phyloP scores from a whole-genome alignment of 2,888 invertebrate species.

The Germaria angustata region DNA sequence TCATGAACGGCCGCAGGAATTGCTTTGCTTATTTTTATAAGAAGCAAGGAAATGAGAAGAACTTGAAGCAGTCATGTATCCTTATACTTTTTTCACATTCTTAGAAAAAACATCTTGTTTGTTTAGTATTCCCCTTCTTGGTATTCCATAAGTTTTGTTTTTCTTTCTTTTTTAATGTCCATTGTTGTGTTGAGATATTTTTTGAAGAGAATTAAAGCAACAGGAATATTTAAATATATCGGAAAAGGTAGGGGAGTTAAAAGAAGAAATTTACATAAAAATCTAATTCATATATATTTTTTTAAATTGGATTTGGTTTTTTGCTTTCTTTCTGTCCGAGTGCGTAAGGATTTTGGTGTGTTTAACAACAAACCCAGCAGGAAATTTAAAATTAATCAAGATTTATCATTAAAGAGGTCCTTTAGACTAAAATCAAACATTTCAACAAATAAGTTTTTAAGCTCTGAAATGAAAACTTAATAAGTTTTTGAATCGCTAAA shows the following conservation, averaged over 20 bases:
- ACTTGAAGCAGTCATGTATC: background rate
- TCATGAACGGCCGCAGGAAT: slow-evolving; percentile 35
- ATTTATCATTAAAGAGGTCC: too few relatives aligned
- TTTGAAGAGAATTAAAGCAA: background rate
- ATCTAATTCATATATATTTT: slow-evolving; percentile 68
- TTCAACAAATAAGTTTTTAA: too few relatives aligned
- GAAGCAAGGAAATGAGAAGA: background rate
- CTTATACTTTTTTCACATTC: background rate
- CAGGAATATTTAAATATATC: background rate
- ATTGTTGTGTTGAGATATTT: slow-evolving; percentile 27
- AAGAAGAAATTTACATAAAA: slow-evolving; percentile 70
- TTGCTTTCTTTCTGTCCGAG: background rate
- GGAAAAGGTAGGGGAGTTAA: slow-evolving; percentile 52
- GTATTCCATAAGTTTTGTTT: background rate
- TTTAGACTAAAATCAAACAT: too few relatives aligned
- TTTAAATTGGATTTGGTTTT: slow-evolving; percentile 44
- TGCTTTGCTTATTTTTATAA: background rate
- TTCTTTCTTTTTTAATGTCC: slow-evolving; percentile 11
- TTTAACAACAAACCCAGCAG: background rate
- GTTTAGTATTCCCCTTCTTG: slow-evolving; percentile 26
- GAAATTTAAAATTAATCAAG: too few relatives aligned
- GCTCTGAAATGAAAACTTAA: too few relatives aligned
- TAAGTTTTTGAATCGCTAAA: too few relatives aligned
- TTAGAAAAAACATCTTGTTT: slow-evolving; percentile 21
- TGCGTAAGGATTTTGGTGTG: background rate